A percentile compares a stretch with the other conserved stretches of the same genome.
These are phyloP conservation scores for Noctua janthe DNA, from an alignment of 2,888 invertebrate species.

Conservation along the genomic window DNA sequence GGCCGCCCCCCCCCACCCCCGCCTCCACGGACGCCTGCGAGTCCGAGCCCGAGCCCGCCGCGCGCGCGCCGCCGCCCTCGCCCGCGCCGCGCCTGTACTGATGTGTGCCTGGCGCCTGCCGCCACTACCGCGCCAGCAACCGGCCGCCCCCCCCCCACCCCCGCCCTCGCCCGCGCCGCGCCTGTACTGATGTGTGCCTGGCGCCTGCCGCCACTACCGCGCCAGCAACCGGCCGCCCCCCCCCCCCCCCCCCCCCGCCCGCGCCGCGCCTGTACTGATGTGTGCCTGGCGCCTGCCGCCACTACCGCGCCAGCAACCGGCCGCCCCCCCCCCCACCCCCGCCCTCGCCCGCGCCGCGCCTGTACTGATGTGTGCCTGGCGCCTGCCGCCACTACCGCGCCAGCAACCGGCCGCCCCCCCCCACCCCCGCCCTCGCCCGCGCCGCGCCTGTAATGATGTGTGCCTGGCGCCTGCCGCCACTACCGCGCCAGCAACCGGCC, in stretches of 20 bases:
- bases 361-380: conserved; percentile 59
- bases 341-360: conserved; percentile 94
- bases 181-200: conserved; percentile 61
- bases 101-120: conserved; percentile 60
- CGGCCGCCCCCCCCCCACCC: conserved; percentile 96
- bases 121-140: conserved; percentile 91
- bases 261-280: conserved; percentile 87
- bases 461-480: too few relatives aligned
- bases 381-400: conserved; percentile 90
- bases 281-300: conserved; percentile 80
- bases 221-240: too few relatives aligned
- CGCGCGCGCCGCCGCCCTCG: conserved; percentile 96
- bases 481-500: too few relatives aligned
- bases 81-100: conserved; percentile 91
- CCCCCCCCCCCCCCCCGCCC: conserved; percentile 93
- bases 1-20: conserved; percentile 96
- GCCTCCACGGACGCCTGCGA: conserved; percentile 98
- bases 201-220: too few relatives aligned
- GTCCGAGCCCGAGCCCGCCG: conserved; percentile 94
- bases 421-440: conserved; percentile 98
- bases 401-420: conserved; percentile 92
- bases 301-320: conserved; percentile 89
- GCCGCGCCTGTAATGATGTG: conserved; percentile 75
- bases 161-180: conserved; percentile 95
- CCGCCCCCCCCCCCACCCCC: too few relatives aligned